Percentiles rank a stretch among this genome's conserved stretches.
phyloP scores from a whole-genome alignment of 1,140 invertebrate species.

The Leptinotarsa defecta region DNA sequence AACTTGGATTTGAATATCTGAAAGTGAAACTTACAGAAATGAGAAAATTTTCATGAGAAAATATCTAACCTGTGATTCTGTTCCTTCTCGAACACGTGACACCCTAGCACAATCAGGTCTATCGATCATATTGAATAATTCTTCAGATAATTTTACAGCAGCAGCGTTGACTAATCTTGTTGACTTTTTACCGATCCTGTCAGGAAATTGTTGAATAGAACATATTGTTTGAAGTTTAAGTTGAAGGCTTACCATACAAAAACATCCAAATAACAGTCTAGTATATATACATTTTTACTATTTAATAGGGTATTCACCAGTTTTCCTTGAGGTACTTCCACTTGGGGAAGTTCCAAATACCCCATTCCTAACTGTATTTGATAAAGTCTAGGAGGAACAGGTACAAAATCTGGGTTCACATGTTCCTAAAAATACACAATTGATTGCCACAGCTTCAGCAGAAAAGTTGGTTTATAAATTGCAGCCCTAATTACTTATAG shows the following conservation, averaged over 20 bases:
- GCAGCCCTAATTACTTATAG: no score
- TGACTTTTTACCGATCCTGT: conserved; percentile 96
- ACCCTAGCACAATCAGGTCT: conserved; percentile 88
- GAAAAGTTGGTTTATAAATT: no score
- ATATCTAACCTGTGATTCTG: conserved; percentile 67
- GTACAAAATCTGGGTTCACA: conserved; percentile 77
- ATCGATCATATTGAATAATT: conserved; percentile 91
- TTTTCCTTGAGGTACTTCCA: conserved; percentile 80
- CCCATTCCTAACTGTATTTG: conserved; percentile 97
- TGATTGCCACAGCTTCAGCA: not conserved
- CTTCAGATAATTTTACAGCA: conserved; percentile 93
- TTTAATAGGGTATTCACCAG: conserved; percentile 77
- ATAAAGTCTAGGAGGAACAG: conserved; percentile 83
- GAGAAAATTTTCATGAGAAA: not conserved
- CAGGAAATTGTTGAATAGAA: conserved; percentile 13
- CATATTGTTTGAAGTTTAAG: not conserved
- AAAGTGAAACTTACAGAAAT: conserved; percentile 31
- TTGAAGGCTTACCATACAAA: conserved; percentile 85
- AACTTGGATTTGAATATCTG: conserved; percentile 98
- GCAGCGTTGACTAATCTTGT: conserved; percentile 94
- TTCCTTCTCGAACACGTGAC: conserved; percentile 86
- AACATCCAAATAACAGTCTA: conserved; percentile 95
- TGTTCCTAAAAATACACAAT: conserved; percentile 69
- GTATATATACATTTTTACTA: conserved; percentile 95
- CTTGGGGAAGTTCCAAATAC: conserved; percentile 96